Evolutionary conservation across 37 sponge, comb jelly and placozoan genomes (phyloP), one percentile per base, ranked within the genome.

Genomic region (Diacarnus erythraeanus): DNA sequence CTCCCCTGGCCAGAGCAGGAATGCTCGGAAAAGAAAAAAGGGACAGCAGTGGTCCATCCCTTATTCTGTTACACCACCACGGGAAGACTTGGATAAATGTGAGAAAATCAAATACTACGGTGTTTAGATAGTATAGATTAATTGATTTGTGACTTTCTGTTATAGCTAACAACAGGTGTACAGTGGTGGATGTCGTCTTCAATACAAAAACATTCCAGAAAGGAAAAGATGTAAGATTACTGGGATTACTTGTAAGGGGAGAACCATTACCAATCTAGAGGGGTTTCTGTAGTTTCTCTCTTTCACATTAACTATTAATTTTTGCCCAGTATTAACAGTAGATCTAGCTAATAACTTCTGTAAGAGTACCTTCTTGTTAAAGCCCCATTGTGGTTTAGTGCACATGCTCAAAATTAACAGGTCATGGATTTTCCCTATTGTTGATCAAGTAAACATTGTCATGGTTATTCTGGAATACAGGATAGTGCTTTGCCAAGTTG

Each of bases 31-130:
- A 10, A 38, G 73, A 21, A 57, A 82, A 41, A 57, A 21, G 30
- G 96, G 96, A 18, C 86, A 90, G 76, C 40, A 84, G 9, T 97
- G 97, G 91, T 73, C 57, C 39, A 86, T 97, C 4, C 97, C 97
- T 44, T 91, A 81, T 77, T 81, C 87, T 27, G 68, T 95, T 27
- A 63, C 86, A 12, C 79, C 86, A 8, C 75, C 76, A 22, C 83
- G 92, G 63, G 92, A 91, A 33, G 95, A 91, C 64, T 22, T 91
- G 10, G 95, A 95, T 38, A 88, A 93, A 73, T 75, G 90, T 87
- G 44, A 39, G 74, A 0, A 40, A 15, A 6, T 47, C 51, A 47
- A 17, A 54, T 54, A 54, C 10, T 54, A 54, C 10, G 17, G 17
- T 54, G 56, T 54, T 54, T 17, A 54, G 21, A 5, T 68, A 20